Conservation (phyloP, 2,888 invertebrate species). For the Leistus spinibarbis region DNA sequence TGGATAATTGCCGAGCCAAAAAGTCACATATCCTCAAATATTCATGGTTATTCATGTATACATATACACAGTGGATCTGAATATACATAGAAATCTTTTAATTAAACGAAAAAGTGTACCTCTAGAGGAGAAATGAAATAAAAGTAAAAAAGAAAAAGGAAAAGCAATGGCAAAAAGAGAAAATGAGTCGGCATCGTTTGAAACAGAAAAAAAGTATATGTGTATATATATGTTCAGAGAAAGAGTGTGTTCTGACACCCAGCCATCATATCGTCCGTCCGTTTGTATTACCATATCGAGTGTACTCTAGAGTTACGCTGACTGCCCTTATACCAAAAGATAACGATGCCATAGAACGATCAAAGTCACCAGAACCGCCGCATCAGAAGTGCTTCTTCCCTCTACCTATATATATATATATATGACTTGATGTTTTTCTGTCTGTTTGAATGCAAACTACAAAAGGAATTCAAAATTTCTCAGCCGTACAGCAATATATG, state of each 20-base stretch:
- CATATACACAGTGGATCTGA: background rate
- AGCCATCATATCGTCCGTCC: slow-evolving; percentile 12
- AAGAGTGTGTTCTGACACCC: slow-evolving; percentile 4
- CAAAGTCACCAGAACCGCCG: slow-evolving; percentile 1
- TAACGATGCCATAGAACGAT: slow-evolving; percentile 19
- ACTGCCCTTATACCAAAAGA: slow-evolving; percentile 36
- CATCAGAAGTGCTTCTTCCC: slow-evolving; percentile 9
- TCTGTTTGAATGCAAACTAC: slow-evolving; percentile 1
- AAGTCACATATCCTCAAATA: background rate
- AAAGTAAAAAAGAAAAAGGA: background rate
- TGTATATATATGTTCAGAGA: background rate
- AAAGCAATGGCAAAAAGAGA: background rate
- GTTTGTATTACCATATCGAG: slow-evolving; percentile 38
- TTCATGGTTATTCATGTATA: background rate
- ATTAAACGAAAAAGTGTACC: background rate
- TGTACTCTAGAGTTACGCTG: slow-evolving; percentile 31
- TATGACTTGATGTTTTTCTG: background rate
- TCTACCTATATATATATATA: background rate
- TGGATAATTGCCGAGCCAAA: background rate
- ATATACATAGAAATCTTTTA: background rate
- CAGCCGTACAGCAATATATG: background rate
- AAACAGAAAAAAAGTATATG: background rate
- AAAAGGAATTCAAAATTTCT: slow-evolving; percentile 8
- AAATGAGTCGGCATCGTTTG: background rate
- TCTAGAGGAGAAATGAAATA: background rate